These are phyloP conservation scores for Pholis gunnellus DNA, from an alignment of 2,113 vertebrate species.

Conservation along the genomic window DNA sequence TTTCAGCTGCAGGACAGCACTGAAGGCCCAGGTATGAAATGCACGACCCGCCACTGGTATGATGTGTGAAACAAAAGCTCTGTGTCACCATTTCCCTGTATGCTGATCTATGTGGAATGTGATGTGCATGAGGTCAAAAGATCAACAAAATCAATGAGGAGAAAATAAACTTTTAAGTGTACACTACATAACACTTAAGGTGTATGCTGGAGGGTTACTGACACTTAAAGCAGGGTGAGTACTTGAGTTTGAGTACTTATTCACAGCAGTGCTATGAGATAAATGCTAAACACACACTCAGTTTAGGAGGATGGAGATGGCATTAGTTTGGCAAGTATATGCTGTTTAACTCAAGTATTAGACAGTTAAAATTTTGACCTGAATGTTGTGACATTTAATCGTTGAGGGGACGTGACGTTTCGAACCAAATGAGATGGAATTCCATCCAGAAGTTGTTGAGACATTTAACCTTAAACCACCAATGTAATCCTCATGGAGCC, in stretches of 20 bases:
- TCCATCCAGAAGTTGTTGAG: neutral
- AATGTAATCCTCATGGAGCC: neutral
- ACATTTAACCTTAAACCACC: neutral
- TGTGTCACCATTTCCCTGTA: neutral
- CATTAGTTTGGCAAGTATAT: no score
- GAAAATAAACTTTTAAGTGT: neutral
- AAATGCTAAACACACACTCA: no score
- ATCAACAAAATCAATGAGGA: neutral
- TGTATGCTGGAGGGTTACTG: neutral
- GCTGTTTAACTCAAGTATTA: no score
- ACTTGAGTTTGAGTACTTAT: no score
- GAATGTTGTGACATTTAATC: no score
- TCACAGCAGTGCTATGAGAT: no score
- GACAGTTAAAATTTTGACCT: no score
- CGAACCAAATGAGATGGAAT: neutral
- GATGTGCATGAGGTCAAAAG: neutral
- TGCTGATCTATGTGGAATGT: neutral
- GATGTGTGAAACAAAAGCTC: neutral
- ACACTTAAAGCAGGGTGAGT: no score
- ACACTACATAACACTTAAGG: neutral
- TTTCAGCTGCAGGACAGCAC: no score
- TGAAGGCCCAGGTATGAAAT: no score
- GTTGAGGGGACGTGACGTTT: neutral
- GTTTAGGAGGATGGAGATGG: no score
- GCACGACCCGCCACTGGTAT: no score